Conservation (phyloP, 2,113 vertebrate genomes). For the Heptranchias perlo region DNA sequence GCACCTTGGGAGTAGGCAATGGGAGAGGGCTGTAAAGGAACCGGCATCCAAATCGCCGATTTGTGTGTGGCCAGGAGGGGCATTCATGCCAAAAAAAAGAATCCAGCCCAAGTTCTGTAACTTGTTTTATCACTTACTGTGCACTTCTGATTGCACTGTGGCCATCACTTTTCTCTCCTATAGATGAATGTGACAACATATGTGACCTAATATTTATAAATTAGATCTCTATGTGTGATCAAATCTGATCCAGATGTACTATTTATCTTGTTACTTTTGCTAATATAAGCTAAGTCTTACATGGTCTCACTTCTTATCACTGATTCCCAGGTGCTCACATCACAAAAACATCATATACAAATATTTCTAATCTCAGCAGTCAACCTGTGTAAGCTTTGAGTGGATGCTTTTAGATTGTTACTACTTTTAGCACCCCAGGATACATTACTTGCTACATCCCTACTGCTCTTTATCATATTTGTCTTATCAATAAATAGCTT, state of each 20-base stretch:
- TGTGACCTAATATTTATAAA: neutral
- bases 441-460: neutral
- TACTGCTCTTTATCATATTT: neutral
- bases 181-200: neutral
- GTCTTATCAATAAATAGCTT: neutral
- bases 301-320: slow-evolving; percentile 40
- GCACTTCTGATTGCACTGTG: neutral
- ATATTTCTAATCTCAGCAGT: slow-evolving; percentile 44
- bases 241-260: neutral
- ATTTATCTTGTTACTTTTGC: neutral
- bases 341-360: slow-evolving; percentile 50
- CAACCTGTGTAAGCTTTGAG: slow-evolving; percentile 44
- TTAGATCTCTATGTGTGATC: neutral
- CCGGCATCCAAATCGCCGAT: neutral
- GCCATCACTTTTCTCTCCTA: neutral
- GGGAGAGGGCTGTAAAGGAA: neutral
- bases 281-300: neutral
- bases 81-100: neutral
- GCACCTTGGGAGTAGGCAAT: neutral
- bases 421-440: slow-evolving; percentile 26
- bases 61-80: neutral
- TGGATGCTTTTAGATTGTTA: slow-evolving; percentile 43
- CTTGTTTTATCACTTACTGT: neutral
- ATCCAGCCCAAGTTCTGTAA: neutral
- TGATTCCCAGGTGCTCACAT: slow-evolving; percentile 45